Percentiles rank a stretch among this genome's conserved stretches.
Evolutionary conservation across 2,797 vertebrate species (phyloP).

Genomic region (Anomalospiza imberbis): DNA sequence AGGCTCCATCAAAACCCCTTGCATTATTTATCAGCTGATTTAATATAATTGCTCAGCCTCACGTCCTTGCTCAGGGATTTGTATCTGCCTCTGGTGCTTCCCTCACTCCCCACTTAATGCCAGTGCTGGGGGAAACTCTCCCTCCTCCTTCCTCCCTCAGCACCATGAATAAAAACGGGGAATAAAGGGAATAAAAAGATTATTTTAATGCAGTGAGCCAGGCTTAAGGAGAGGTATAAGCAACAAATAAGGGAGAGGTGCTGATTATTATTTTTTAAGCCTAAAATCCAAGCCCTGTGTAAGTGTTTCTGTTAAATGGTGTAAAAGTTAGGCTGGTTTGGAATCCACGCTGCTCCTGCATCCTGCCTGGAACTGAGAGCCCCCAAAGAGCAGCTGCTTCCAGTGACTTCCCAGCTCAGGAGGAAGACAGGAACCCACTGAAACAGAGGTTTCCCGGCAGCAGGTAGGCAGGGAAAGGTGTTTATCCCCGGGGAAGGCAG

Average conservation of each 20-base stretch:
- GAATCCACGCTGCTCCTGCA: background rate
- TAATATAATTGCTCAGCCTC: constrained; percentile 3
- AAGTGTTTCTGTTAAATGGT: background rate
- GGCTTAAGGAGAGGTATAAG: background rate
- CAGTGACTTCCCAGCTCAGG: background rate
- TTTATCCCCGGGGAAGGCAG: background rate
- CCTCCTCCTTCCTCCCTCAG: background rate
- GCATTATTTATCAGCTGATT: constrained; percentile 48
- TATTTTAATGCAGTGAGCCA: background rate
- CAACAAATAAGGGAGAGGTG: background rate
- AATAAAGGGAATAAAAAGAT: background rate
- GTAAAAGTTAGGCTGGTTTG: background rate
- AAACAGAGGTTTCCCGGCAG: background rate
- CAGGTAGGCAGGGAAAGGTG: background rate
- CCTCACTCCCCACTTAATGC: background rate
- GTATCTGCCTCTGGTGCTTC: background rate
- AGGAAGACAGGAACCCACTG: fast-evolving
- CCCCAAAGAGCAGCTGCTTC: background rate
- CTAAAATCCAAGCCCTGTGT: background rate
- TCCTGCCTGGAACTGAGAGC: background rate
- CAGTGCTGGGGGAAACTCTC: background rate
- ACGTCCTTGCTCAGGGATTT: background rate
- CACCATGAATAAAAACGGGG: fast-evolving
- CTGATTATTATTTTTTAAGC: background rate
- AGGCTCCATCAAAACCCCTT: background rate